Evolutionary conservation across 2,888 invertebrate species (phyloP).

Genomic region (Thera obeliscata): DNA sequence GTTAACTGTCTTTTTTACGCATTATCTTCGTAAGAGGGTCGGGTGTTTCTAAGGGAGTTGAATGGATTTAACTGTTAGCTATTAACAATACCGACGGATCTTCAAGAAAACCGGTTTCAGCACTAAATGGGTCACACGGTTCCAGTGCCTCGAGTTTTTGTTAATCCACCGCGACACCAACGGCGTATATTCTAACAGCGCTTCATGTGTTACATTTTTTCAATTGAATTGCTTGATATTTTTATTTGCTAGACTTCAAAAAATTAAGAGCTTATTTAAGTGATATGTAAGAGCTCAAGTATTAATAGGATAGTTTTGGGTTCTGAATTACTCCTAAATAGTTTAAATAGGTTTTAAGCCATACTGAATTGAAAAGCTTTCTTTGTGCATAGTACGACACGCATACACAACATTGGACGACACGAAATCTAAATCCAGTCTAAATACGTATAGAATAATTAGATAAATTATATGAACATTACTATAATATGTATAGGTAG

Average conservation of each 20-base stretch:
- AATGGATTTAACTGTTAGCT: constrained; percentile 79
- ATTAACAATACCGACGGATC: constrained; percentile 77
- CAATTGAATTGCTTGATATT: constrained; percentile 15
- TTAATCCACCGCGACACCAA: constrained; percentile 62
- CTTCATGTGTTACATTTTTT: constrained; percentile 31
- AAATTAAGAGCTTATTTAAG: background rate
- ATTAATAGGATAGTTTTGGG: too few relatives aligned
- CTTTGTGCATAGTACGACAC: too few relatives aligned
- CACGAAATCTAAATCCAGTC: too few relatives aligned
- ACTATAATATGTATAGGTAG: background rate
- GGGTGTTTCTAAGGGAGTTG: constrained; percentile 74
- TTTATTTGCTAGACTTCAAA: background rate
- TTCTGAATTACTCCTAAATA: too few relatives aligned
- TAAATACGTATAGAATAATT: too few relatives aligned
- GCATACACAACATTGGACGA: too few relatives aligned
- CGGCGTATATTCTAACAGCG: constrained; percentile 43
- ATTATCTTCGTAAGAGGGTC: constrained; percentile 78
- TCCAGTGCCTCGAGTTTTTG: constrained; percentile 75
- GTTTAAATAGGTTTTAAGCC: too few relatives aligned
- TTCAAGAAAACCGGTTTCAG: constrained; percentile 82
- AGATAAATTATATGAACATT: too few relatives aligned
- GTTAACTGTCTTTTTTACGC: constrained; percentile 75
- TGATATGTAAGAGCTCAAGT: too few relatives aligned
- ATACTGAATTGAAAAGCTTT: too few relatives aligned
- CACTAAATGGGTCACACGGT: constrained; percentile 84